Base-by-base conservation (phyloP, 2,113 vertebrate species). In the Excalfactoria chinensis region DNA sequence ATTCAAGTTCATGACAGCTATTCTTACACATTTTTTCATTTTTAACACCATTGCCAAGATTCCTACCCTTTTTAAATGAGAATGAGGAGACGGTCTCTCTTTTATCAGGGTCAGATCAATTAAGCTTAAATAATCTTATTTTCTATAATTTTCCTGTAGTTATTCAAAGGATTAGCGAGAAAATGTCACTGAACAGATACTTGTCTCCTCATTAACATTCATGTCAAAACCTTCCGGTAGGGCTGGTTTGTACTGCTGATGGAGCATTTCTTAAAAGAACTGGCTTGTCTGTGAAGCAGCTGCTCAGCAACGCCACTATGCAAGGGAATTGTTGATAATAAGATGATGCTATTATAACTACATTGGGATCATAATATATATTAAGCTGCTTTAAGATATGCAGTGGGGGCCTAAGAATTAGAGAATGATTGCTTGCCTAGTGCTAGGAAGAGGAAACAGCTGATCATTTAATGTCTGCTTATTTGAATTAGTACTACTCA, bases 191-290 rank as follows among this genome's bases (percentile, higher is more conserved):
- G 91, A 97, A 87, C 63, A 91, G 83, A 85, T 87, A 92, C 84
- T 94, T 74, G 73, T 88, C 84, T 95, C 75, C 94, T 97, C 84
- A 97, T 98, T 97, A 97, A 97, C 91, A 98, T 97, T 97, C 96
- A 95, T 49, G 78, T 93, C 80, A 96, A 96, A 93, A 94, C 79
- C 90, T 97, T 96, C 83, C 18, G 62, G 83, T 96, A 71, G 20
- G 82, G 77, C 92, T 97, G 95, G 79, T 94, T 97, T 95, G 53
- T 5, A 83, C 43, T 90, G 97, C 92, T 96, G 95, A 98, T 97
- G 85, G 91, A 97, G 97, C 88, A 97, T 97, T 97, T 95, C 85
- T 96, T 97, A 92, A 96, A 97, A 97, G 96, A 97, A 97, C 96
- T 94, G 96, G 91, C 96, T 97, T 96, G 89, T 95, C 91, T 97